phyloP scores from a whole-genome alignment of 2,797 vertebrate genomes.

The Sebastes nivosus region DNA sequence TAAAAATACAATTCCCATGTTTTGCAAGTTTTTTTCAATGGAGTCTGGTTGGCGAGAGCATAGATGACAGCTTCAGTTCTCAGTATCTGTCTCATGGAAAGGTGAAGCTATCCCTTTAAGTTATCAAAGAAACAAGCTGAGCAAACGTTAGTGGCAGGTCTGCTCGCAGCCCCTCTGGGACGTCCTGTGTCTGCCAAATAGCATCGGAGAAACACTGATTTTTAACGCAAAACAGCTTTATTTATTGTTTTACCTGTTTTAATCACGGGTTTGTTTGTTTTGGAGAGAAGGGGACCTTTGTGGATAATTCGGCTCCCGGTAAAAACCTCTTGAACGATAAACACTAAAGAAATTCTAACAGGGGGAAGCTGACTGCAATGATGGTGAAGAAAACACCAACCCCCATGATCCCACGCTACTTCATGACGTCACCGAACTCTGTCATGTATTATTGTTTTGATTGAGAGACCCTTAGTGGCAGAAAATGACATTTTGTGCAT shows the following conservation, averaged over 20 bases:
- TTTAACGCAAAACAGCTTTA: background rate
- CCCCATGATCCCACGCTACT: background rate
- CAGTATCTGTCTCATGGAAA: too few species aligned
- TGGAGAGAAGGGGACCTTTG: background rate
- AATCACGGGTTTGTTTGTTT: background rate
- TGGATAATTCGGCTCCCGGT: background rate
- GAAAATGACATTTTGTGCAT: background rate
- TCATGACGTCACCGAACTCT: background rate
- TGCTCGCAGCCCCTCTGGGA: background rate
- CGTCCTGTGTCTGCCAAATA: background rate
- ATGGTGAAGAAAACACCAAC: background rate
- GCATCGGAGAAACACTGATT: background rate
- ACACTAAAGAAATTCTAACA: background rate
- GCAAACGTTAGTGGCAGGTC: background rate
- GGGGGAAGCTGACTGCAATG: background rate
- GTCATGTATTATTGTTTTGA: background rate
- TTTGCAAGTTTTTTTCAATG: too few species aligned
- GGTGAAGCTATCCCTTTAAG: background rate
- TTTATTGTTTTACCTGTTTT: background rate
- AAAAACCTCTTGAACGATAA: too few species aligned
- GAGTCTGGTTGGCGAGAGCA: too few species aligned
- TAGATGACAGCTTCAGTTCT: too few species aligned
- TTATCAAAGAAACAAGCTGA: background rate
- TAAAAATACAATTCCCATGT: too few species aligned
- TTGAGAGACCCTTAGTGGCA: background rate